Conservation (phyloP, 2,113 vertebrate species). For the Serilophus lunatus region DNA sequence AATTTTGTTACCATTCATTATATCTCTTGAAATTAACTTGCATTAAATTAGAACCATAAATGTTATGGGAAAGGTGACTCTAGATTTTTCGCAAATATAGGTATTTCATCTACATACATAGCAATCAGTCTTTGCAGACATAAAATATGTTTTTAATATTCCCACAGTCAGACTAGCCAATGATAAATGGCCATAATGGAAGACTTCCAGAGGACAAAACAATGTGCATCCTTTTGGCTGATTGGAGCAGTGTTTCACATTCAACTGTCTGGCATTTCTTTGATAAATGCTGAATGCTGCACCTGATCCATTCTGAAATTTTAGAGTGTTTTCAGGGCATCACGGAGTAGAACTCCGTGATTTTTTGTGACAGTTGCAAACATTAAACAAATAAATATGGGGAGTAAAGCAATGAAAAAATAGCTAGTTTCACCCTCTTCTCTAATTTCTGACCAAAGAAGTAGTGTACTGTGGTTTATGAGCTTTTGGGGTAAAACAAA, state of each 20-base stretch:
- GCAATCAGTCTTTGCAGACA: neutral
- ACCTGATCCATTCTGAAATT: neutral
- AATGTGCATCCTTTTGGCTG: neutral
- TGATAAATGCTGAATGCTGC: neutral
- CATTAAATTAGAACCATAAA: neutral
- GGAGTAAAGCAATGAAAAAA: neutral
- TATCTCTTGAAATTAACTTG: neutral
- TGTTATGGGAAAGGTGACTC: neutral
- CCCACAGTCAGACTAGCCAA: neutral
- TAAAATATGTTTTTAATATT: conserved; percentile 13
- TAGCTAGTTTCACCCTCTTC: neutral
- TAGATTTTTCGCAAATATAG: neutral
- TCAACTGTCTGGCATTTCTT: neutral
- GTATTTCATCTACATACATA: neutral
- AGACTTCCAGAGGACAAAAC: conserved; percentile 20
- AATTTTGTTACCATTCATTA: neutral
- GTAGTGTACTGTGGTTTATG: neutral
- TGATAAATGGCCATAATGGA: neutral
- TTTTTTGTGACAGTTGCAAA: neutral
- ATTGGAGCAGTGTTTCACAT: neutral
- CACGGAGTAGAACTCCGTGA: neutral
- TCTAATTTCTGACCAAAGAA: neutral
- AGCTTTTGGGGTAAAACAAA: neutral
- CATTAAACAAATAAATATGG: neutral
- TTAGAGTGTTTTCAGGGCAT: neutral